Evolutionary conservation across 2,113 vertebrate genomes (phyloP).

Genomic region (Chaenogobius annularis): DNA sequence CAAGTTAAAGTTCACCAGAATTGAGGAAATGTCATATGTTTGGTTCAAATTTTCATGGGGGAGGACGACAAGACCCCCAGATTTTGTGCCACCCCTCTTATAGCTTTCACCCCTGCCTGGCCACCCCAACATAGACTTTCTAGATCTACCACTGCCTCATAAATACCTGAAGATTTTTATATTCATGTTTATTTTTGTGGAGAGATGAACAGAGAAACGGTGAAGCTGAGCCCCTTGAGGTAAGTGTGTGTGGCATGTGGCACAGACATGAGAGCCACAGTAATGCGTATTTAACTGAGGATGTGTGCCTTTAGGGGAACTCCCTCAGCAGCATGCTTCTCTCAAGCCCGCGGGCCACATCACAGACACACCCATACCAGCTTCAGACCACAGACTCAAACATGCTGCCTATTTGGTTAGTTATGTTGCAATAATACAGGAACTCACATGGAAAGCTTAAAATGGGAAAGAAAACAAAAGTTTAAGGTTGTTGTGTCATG

Average conservation of each 20-base stretch:
- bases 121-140: too few relatives aligned
- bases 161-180: neutral
- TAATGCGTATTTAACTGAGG: constrained; percentile 50
- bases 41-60: too few relatives aligned
- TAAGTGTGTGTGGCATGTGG: constrained; percentile 44
- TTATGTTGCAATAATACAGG: neutral
- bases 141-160: too few relatives aligned
- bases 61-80: too few relatives aligned
- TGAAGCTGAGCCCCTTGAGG: neutral
- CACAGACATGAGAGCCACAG: constrained; percentile 42
- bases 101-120: too few relatives aligned
- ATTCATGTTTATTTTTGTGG: neutral
- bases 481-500: neutral
- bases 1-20: too few relatives aligned
- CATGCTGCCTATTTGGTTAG: constrained; percentile 15
- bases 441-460: constrained; percentile 6
- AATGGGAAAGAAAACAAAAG: neutral
- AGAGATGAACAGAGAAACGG: neutral
- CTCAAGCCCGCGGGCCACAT: constrained; percentile 49
- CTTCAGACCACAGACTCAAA: constrained; percentile 4
- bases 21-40: too few relatives aligned
- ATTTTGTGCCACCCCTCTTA: too few relatives aligned
- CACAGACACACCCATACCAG: constrained; percentile 8
- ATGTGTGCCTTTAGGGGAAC: constrained; percentile 53
- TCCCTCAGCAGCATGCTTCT: constrained; percentile 33